Evolutionary conservation across 2,113 vertebrate species (phyloP), one percentile per base, ranked within the genome.

Genomic region (Loxodonta africana): DNA sequence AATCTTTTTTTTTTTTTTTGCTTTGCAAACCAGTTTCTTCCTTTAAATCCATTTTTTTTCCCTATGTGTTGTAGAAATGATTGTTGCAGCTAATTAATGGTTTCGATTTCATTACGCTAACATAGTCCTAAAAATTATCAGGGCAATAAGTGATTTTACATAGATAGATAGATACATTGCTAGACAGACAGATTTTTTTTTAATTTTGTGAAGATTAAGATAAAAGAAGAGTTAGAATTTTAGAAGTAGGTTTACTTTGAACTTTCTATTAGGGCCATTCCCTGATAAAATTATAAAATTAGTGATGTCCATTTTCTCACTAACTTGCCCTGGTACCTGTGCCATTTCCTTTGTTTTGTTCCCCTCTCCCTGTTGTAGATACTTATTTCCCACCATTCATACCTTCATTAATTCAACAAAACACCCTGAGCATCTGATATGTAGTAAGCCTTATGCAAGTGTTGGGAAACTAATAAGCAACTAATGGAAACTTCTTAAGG

Each of bases 21-120:
- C 25, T 96, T 89, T 98, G n/a, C 97, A 92, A 96, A 53, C n/a
- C 2, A 83, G 30, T 94, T 98, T 74, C 0, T 87, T 91, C 28
- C 4, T 94, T 95, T 96, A 60, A 94, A 69, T 93, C 60, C 0
- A 73, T 37, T 65, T 62, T 85, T 94, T 84, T 33, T 51, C 20
- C 74, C 12, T 83, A 46, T 30, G 33, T 25, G 83, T 63, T n/a
- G 6, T 17, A 97, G 67, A 90, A 51, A 83, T n/a, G 33, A 8
- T 91, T 94, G 2, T 86, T 18, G 8, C 1, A 76, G 67, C 80
- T 10, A 85, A 92, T 82, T 96, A 73, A 65, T 77, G 57, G 5
- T 71, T 94, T 95, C 74, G 80, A 77, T 90, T 86, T 97, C 65
- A 86, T 92, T 94, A 93, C 69, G 85, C 0, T 94, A 73, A 92